These are phyloP conservation scores for Osmoderma eremita DNA, from an alignment of 2,888 invertebrate genomes.

Conservation along the genomic window DNA sequence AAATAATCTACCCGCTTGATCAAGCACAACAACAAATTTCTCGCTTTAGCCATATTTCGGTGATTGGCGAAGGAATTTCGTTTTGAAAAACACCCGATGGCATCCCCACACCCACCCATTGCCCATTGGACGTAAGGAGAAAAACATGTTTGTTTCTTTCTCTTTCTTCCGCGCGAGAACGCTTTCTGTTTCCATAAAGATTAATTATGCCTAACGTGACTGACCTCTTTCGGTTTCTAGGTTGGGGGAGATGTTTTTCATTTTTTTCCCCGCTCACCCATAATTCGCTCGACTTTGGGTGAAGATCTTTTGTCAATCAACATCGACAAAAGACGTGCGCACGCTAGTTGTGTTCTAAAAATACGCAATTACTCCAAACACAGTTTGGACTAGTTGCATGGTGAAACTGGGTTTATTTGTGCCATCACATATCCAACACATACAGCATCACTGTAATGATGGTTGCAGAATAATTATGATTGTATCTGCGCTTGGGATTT, in stretches of 20 bases:
- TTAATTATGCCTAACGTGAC: slow-evolving; percentile 38
- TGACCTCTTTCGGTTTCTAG: slow-evolving; percentile 21
- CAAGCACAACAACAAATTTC: slow-evolving; percentile 39
- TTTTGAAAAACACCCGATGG: slow-evolving; percentile 29
- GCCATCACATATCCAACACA: slow-evolving; percentile 26
- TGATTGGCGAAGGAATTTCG: slow-evolving; percentile 4
- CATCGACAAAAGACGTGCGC: too few relatives aligned
- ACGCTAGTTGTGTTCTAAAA: too few relatives aligned
- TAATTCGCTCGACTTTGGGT: too few relatives aligned
- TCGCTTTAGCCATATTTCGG: slow-evolving; percentile 31
- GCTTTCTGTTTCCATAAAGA: slow-evolving; percentile 24
- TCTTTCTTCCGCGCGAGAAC: slow-evolving; percentile 7
- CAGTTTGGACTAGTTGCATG: slow-evolving; percentile 10
- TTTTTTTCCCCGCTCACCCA: neutral
- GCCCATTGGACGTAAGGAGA: neutral
- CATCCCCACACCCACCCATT: neutral
- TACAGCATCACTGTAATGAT: slow-evolving; percentile 26
- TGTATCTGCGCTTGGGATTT: neutral
- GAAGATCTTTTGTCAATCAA: too few relatives aligned
- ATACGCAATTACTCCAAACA: slow-evolving; percentile 32
- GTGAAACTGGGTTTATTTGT: too few relatives aligned
- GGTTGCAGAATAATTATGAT: slow-evolving; percentile 28
- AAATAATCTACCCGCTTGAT: slow-evolving; percentile 31
- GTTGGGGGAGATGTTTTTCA: neutral
- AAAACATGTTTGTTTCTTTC: slow-evolving; percentile 43